Evolutionary conservation across 2,888 invertebrate species (phyloP).

Genomic region (Eupithecia pulchellata): DNA sequence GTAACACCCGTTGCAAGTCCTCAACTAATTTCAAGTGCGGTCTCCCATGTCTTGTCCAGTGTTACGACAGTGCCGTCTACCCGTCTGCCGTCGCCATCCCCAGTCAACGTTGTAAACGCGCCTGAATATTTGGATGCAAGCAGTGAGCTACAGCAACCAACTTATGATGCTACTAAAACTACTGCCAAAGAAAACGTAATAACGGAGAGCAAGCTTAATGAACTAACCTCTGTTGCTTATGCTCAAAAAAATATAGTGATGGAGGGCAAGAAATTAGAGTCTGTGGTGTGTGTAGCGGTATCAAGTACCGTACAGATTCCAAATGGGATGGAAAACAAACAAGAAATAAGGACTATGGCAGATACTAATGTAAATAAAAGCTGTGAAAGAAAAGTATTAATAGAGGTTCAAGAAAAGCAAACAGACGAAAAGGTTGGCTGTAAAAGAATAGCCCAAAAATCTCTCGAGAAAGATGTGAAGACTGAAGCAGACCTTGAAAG

Average conservation of each 20-base stretch:
- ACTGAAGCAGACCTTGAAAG: slow-evolving; percentile 52
- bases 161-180: not conserved
- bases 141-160: slow-evolving; percentile 13
- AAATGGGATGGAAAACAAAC: slow-evolving; percentile 23
- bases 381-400: slow-evolving; percentile 59
- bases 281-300: not conserved
- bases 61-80: slow-evolving; percentile 23
- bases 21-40: slow-evolving; percentile 58
- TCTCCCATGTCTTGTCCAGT: slow-evolving; percentile 38
- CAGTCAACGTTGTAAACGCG: slow-evolving; percentile 10
- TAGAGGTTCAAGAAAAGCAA: slow-evolving; percentile 65
- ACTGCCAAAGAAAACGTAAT: not conserved
- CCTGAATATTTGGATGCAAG: slow-evolving; percentile 15
- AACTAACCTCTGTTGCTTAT: not conserved
- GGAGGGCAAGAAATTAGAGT: slow-evolving; percentile 14
- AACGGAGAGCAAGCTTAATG: not conserved
- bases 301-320: slow-evolving; percentile 1
- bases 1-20: slow-evolving; percentile 58
- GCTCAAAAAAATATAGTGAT: slow-evolving; percentile 11
- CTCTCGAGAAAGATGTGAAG: slow-evolving; percentile 31
- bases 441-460: slow-evolving; percentile 25
- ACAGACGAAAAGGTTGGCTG: slow-evolving; percentile 40
- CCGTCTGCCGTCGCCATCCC: no score
- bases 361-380: slow-evolving; percentile 50
- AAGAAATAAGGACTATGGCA: slow-evolving; percentile 12